phyloP scores from a whole-genome alignment of 2,888 invertebrate species.

The Dicranocentrus wangi region DNA sequence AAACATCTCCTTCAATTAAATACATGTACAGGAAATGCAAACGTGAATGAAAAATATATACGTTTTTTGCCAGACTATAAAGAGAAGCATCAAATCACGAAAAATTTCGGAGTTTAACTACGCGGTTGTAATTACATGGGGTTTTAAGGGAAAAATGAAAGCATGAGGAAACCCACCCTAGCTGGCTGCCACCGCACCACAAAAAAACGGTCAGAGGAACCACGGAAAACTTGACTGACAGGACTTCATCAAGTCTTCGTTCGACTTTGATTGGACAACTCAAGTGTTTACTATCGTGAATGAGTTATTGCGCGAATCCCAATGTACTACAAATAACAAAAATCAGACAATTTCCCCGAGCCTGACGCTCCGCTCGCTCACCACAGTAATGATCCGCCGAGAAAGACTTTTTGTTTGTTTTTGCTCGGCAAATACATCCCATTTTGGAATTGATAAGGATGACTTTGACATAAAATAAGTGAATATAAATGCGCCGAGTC shows the following conservation, averaged over 20 bases:
- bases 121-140: background rate
- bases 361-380: too few relatives aligned
- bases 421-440: background rate
- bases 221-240: conserved; percentile 37
- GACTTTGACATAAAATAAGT: conserved; percentile 42
- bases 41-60: too few relatives aligned
- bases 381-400: too few relatives aligned
- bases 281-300: background rate
- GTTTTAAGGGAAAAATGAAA: conserved; percentile 2
- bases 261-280: conserved; percentile 9
- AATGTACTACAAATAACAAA: too few relatives aligned
- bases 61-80: too few relatives aligned
- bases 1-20: too few relatives aligned
- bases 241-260: conserved; percentile 37
- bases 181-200: background rate
- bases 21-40: conserved; percentile 1
- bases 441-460: conserved; percentile 36
- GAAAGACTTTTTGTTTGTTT: too few relatives aligned
- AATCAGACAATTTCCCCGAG: too few relatives aligned
- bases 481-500: conserved; percentile 26
- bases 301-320: too few relatives aligned
- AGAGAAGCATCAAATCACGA: background rate
- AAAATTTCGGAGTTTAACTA: background rate
- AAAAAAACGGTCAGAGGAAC: background rate
- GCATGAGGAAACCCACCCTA: background rate